Conservation (phyloP, 1,140 invertebrate species). For the Psilanteris sp. region DNA sequence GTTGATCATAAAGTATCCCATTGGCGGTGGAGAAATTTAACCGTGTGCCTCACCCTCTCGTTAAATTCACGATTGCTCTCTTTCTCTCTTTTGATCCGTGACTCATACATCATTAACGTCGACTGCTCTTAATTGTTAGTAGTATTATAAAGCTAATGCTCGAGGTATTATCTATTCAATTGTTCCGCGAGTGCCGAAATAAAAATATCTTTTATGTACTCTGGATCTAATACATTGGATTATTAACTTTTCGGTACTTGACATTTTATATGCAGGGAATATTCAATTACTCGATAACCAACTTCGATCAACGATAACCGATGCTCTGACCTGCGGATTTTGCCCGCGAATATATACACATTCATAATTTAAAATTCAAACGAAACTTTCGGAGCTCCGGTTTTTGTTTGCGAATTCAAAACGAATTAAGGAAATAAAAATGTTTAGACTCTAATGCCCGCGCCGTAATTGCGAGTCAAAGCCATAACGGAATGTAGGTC, state of each 20-base stretch:
- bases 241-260: background rate
- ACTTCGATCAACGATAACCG: too few relatives aligned
- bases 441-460: too few relatives aligned
- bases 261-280: too few relatives aligned
- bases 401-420: too few relatives aligned
- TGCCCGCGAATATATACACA: too few relatives aligned
- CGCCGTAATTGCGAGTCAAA: too few relatives aligned
- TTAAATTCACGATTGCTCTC: conserved; percentile 23
- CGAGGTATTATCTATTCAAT: conserved; percentile 27
- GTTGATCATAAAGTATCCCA: conserved; percentile 70
- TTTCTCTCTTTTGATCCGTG: conserved; percentile 15
- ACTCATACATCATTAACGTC: conserved; percentile 39
- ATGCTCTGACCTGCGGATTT: too few relatives aligned
- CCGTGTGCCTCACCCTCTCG: conserved; percentile 21
- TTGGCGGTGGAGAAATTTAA: conserved; percentile 58
- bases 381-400: too few relatives aligned
- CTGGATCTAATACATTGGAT: conserved; percentile 6
- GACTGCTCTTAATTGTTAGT: conserved; percentile 43
- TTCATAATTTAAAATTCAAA: too few relatives aligned
- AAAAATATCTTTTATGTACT: conserved; percentile 16
- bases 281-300: too few relatives aligned
- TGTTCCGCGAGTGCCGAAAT: conserved; percentile 6
- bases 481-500: too few relatives aligned
- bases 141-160: conserved; percentile 30
- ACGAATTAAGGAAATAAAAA: too few relatives aligned